Percentiles rank a stretch among this genome's conserved stretches.
phyloP scores from a whole-genome alignment of 2,113 vertebrate genomes.

The Stigmatopora argus region DNA sequence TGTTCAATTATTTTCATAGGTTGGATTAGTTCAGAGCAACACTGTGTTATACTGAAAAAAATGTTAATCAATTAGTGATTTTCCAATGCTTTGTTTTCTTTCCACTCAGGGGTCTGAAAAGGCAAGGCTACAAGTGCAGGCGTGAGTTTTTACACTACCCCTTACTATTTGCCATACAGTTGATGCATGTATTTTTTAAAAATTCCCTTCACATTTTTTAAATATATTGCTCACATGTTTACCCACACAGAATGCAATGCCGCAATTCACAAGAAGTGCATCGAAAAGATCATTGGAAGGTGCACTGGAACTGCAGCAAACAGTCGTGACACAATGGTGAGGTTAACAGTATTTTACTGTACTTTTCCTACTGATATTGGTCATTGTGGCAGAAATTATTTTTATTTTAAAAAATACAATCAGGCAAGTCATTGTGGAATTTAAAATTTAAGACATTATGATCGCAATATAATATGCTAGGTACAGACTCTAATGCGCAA shows the following conservation, averaged over 20 bases:
- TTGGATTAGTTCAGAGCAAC: too few species aligned
- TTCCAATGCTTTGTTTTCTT: slow-evolving; percentile 12
- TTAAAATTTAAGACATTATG: too few species aligned
- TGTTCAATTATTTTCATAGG: too few species aligned
- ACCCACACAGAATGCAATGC: slow-evolving; percentile 91
- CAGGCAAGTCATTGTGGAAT: too few species aligned
- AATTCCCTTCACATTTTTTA: neutral
- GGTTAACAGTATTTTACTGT: slow-evolving; percentile 11
- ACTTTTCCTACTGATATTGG: neutral
- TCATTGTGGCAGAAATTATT: neutral
- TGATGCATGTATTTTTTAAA: neutral
- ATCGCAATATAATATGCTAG: too few species aligned
- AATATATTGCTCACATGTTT: slow-evolving; percentile 16
- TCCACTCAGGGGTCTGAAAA: slow-evolving; percentile 86
- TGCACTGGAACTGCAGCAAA: slow-evolving; percentile 91
- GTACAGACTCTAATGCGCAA: too few species aligned
- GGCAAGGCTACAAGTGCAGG: slow-evolving; percentile 96
- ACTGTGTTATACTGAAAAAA: neutral
- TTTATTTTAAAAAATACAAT: neutral
- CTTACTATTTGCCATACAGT: neutral
- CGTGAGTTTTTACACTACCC: slow-evolving; percentile 74
- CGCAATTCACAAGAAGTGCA: slow-evolving; percentile 97
- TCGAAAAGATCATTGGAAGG: slow-evolving; percentile 90
- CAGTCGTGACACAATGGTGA: slow-evolving; percentile 93
- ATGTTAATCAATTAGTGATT: neutral